Percentiles rank a stretch among this genome's conserved stretches.
These are phyloP conservation scores for Leguminivora glycinivorella DNA, from an alignment of 1,140 invertebrate genomes.

Conservation along the genomic window DNA sequence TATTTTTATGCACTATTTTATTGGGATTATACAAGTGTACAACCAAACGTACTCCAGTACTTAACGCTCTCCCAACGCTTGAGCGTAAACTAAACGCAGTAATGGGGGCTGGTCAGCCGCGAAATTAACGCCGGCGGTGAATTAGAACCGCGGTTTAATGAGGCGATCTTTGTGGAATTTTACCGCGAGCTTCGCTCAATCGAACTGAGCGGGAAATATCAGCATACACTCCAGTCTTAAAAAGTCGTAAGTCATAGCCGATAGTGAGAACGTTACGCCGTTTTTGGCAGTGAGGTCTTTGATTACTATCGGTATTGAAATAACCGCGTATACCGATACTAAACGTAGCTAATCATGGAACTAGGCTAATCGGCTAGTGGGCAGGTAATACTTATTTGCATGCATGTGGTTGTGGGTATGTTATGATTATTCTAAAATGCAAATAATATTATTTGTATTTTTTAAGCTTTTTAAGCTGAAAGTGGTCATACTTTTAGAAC, in stretches of 20 bases:
- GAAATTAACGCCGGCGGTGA: neutral
- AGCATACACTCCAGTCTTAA: neutral
- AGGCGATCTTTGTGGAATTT: neutral
- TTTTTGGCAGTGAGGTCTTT: neutral
- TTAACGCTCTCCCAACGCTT: neutral
- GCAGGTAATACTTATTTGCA: too few relatives aligned
- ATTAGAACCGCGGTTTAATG: neutral
- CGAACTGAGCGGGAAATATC: slow-evolving; percentile 5
- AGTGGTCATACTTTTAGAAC: too few relatives aligned
- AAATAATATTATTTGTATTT: too few relatives aligned
- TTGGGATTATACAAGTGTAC: too few relatives aligned
- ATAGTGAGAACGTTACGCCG: neutral
- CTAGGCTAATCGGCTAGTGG: too few relatives aligned
- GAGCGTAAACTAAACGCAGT: neutral
- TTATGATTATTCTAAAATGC: too few relatives aligned
- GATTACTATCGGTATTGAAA: neutral
- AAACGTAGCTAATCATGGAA: too few relatives aligned
- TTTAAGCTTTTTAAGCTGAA: too few relatives aligned
- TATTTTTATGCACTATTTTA: too few relatives aligned
- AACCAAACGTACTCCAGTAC: neutral
- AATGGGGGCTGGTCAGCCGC: neutral
- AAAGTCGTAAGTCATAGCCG: neutral
- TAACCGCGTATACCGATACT: neutral
- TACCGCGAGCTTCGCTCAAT: slow-evolving; percentile 1
- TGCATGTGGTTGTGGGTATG: too few relatives aligned